A percentile compares a stretch with the other conserved stretches of the same genome.
Conservation (phyloP, 2,113 vertebrate genomes). For the Myotis brandtii region DNA sequence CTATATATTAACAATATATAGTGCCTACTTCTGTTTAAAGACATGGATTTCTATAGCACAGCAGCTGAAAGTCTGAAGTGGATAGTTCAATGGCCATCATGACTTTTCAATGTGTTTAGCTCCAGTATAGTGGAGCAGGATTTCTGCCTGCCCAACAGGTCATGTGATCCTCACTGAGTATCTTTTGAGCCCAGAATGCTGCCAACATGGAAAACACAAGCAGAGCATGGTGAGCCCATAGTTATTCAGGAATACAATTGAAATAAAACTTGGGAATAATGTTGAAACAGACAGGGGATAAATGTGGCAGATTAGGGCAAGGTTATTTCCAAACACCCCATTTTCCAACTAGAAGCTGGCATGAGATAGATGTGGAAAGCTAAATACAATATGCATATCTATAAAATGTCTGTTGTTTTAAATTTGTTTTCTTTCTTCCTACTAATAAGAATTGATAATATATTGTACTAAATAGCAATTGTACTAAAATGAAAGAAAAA, state of each 20-base stretch:
- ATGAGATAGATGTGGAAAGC: background rate
- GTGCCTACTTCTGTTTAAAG: background rate
- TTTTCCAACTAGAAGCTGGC: background rate
- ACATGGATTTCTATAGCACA: background rate
- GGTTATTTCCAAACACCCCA: background rate
- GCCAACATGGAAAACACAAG: background rate
- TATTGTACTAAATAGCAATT: background rate
- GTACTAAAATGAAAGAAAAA: background rate
- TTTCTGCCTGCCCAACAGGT: background rate
- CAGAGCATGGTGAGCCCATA: background rate
- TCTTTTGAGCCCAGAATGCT: background rate
- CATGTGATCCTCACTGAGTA: too few species aligned
- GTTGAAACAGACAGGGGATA: background rate
- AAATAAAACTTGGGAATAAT: background rate
- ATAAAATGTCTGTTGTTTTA: background rate
- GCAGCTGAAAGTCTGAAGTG: background rate
- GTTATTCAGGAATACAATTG: background rate
- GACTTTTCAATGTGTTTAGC: background rate
- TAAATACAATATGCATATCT: background rate
- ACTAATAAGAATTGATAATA: background rate
- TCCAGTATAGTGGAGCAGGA: background rate
- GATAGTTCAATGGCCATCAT: background rate
- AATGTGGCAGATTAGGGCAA: background rate
- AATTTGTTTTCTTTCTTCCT: background rate
- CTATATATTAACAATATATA: background rate